Evolutionary conservation across 2,113 vertebrate species (phyloP).

Genomic region (Cebidichthys violaceus): DNA sequence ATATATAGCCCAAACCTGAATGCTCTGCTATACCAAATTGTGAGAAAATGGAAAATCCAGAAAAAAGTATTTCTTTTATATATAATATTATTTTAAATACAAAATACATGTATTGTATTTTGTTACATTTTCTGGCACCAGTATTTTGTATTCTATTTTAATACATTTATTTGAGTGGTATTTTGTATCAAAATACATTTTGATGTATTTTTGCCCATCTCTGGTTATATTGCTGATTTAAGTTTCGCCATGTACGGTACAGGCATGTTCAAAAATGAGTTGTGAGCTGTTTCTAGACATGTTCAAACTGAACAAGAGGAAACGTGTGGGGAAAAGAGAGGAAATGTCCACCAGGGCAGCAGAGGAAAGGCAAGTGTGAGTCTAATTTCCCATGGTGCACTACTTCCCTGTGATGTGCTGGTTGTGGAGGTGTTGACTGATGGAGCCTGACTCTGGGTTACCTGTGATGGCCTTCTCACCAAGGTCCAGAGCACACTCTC

Average conservation of each 20-base stretch:
- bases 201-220: no score
- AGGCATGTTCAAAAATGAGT: background rate
- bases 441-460: constrained; percentile 47
- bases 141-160: no score
- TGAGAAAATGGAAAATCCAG: no score
- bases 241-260: background rate
- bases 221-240: background rate
- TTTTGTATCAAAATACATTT: no score
- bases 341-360: constrained; percentile 33
- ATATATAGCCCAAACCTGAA: no score
- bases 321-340: background rate
- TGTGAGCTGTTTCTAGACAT: background rate
- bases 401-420: background rate
- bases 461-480: constrained; percentile 47
- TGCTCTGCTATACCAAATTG: no score
- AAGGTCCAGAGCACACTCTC: constrained; percentile 20
- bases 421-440: constrained; percentile 45
- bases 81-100: no score
- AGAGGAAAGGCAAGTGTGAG: constrained; percentile 37
- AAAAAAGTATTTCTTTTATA: no score
- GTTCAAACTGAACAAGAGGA: constrained; percentile 18
- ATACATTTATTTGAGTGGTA: no score
- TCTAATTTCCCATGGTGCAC: constrained; percentile 67
- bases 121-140: no score
- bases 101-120: no score